Base-by-base conservation (phyloP, 2,888 invertebrate genomes). In the Ptychoptera contaminata region DNA sequence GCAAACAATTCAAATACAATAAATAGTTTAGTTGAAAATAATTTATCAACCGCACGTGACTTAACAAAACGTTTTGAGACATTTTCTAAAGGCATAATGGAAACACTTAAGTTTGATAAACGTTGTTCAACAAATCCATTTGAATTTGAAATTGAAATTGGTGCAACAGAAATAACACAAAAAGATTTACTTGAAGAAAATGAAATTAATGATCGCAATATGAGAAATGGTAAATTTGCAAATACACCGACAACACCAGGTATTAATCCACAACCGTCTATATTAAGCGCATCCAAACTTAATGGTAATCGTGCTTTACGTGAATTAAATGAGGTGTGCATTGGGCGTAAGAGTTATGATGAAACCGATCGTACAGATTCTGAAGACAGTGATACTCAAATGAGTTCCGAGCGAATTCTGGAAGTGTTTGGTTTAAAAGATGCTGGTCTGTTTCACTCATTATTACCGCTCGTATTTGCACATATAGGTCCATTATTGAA, bases 401-500 rank as follows among this genome's bases (percentile, higher is more conserved):
- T 58, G 42, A 60, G 61, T 7, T 56, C 58, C 0, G 50, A 59
- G 8, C 62, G 65, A 43, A 52, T 65, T 41, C 53, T 65, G n/a
- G 63, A 65, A 51, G 55, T 65, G 14, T 66, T 66, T 50, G 64
- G 63, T 49, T 54, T 60, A 47, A 55, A 58, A 12, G 61, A 65
- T 31, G 62, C 66, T 2, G 64, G 63, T 49, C 43, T 77, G 70
- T 51, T 76, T 83, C 57, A 86, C 76, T 84, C 81, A 1, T 69
- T 94, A 39, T 63, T 94, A 53, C 93, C 93, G 1, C 71, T 86
- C 48, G 78, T 87, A 12, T 71, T 91, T 56, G 87, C 91, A 8
- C 86, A 90, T 56, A 76, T 93, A 43, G 81, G 82, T 50, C 85
- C 88, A 14, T 72, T 87, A 36, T 65, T 65, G 2, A 65, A 74